Conservation (phyloP, 2,113 vertebrate species). For the Hypanus sabinus region DNA sequence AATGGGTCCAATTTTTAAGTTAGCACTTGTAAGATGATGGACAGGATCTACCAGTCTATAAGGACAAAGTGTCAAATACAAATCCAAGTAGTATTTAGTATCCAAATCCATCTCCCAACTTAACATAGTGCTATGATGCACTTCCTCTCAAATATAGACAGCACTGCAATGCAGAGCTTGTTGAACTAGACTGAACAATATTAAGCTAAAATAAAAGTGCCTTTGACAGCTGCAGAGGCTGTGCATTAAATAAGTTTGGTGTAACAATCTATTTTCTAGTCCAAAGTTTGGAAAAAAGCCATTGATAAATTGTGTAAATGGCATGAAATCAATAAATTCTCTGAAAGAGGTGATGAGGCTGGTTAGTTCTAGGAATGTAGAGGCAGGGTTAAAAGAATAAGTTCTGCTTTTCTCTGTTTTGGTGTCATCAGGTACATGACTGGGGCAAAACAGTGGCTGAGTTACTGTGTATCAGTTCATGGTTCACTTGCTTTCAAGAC, state of each 20-base stretch:
- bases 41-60: neutral
- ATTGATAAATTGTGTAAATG: neutral
- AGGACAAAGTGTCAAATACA: neutral
- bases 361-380: neutral
- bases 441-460: neutral
- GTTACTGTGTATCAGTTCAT: neutral
- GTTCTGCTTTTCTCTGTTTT: neutral
- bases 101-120: too few species aligned
- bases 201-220: neutral
- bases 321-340: conserved; percentile 9
- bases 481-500: neutral
- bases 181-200: neutral
- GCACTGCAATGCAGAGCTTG: neutral
- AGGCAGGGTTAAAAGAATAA: neutral
- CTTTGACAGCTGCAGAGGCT: neutral
- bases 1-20: too few species aligned
- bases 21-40: too few species aligned
- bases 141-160: neutral
- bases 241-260: neutral
- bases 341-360: neutral
- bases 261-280: neutral
- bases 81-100: neutral
- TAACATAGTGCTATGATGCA: too few species aligned
- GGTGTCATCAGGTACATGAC: neutral
- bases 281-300: neutral